Percentiles rank a stretch among this genome's conserved stretches.
phyloP scores from a whole-genome alignment of 2,113 vertebrate species.

The Pteruthius melanotis region DNA sequence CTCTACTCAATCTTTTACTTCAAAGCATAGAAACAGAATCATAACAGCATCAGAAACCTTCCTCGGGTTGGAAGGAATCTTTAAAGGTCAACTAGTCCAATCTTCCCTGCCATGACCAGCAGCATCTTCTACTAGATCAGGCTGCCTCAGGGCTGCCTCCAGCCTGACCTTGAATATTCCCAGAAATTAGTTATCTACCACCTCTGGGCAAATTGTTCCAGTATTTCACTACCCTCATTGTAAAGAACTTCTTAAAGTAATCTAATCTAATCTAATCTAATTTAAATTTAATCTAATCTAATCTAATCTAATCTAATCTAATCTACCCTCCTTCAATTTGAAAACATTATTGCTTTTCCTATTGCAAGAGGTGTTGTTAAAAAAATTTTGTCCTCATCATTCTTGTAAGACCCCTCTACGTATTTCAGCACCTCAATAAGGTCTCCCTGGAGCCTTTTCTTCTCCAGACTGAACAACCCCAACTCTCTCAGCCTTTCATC shows the following conservation, averaged over 20 bases:
- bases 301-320: background rate
- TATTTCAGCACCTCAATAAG: no score
- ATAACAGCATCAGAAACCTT: no score
- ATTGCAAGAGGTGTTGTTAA: background rate
- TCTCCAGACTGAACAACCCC: background rate
- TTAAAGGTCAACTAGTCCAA: background rate
- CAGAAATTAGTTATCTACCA: background rate
- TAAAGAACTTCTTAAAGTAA: background rate
- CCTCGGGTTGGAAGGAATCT: background rate
- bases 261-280: background rate
- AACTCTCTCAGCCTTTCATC: background rate
- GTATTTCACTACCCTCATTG: rapidly evolving
- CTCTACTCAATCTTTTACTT: background rate
- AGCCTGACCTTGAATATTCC: background rate
- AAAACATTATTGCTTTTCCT: rapidly evolving
- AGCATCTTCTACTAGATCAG: background rate
- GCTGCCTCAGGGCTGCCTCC: background rate
- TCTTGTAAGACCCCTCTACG: rapidly evolving
- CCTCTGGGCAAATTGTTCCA: background rate
- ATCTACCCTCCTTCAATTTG: background rate
- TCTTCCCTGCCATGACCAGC: background rate
- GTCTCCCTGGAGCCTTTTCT: background rate
- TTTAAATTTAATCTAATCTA: background rate
- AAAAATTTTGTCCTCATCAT: background rate
- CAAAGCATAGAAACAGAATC: background rate